These are phyloP conservation scores for Protophormia terraenovae DNA, from an alignment of 2,888 invertebrate genomes.

Conservation along the genomic window DNA sequence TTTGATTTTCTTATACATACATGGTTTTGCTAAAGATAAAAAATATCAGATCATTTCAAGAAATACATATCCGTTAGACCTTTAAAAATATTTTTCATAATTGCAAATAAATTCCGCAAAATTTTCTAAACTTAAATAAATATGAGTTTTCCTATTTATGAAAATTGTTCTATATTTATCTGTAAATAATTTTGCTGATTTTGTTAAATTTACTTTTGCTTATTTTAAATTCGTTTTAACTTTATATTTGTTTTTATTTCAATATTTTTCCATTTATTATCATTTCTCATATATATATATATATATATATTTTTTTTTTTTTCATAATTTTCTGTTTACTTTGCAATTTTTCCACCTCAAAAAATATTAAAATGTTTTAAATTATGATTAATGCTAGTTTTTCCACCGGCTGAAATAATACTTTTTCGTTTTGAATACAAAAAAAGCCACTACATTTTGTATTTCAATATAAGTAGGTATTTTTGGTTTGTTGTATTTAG, in stretches of 20 bases:
- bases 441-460: conserved; percentile 2
- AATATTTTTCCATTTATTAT: not conserved
- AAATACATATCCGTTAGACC: too few species aligned
- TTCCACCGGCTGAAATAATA: not conserved
- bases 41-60: not conserved
- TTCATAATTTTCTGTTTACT: not conserved
- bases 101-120: too few species aligned
- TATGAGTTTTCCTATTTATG: too few species aligned
- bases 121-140: too few species aligned
- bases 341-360: not conserved
- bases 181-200: too few species aligned
- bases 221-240: not conserved
- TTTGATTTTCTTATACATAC: too few species aligned
- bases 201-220: not conserved
- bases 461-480: not conserved
- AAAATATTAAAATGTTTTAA: not conserved
- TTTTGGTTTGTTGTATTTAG: conserved; percentile 27
- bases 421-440: not conserved
- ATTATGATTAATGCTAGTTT: conserved; percentile 20
- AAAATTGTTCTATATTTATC: too few species aligned
- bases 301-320: not conserved
- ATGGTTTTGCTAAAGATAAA: too few species aligned
- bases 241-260: not conserved
- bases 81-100: too few species aligned
- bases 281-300: too few species aligned